phyloP scores from a whole-genome alignment of 1,140 invertebrate species.

The Trichonephila clavipes region DNA sequence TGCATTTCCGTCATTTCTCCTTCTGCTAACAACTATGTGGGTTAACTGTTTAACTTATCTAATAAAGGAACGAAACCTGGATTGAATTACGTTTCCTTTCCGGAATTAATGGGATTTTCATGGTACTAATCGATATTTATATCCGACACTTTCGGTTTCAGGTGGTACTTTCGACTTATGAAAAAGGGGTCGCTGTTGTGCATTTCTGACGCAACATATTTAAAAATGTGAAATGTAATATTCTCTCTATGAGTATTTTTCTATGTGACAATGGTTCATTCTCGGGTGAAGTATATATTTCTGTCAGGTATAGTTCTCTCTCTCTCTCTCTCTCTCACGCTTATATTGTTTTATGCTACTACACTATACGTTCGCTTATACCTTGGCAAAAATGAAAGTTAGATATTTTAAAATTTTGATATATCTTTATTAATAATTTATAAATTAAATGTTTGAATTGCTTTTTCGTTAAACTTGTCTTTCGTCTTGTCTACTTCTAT shows the following conservation, averaged over 20 bases:
- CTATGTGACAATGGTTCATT: too few relatives aligned
- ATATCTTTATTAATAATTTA: too few relatives aligned
- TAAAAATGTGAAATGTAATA: background rate
- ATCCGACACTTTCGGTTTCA: background rate
- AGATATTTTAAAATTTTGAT: too few relatives aligned
- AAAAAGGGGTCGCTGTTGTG: background rate
- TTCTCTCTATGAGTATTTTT: background rate
- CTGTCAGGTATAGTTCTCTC: too few relatives aligned
- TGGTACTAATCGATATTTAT: background rate
- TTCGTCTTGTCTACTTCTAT: too few relatives aligned
- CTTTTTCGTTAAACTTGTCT: too few relatives aligned
- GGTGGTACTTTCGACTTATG: background rate
- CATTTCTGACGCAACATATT: background rate
- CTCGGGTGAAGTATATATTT: too few relatives aligned
- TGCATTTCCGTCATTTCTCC: background rate
- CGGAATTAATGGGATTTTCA: background rate
- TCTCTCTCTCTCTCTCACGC: too few relatives aligned
- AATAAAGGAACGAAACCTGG: background rate
- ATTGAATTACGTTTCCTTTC: background rate
- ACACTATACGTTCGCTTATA: too few relatives aligned
- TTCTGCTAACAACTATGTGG: background rate
- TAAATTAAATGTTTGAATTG: too few relatives aligned
- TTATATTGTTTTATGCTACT: too few relatives aligned
- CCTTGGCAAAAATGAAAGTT: too few relatives aligned
- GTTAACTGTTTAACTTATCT: slow-evolving; percentile 11